phyloP scores from a whole-genome alignment of 1,140 invertebrate genomes.

The Drosophila arizonae region DNA sequence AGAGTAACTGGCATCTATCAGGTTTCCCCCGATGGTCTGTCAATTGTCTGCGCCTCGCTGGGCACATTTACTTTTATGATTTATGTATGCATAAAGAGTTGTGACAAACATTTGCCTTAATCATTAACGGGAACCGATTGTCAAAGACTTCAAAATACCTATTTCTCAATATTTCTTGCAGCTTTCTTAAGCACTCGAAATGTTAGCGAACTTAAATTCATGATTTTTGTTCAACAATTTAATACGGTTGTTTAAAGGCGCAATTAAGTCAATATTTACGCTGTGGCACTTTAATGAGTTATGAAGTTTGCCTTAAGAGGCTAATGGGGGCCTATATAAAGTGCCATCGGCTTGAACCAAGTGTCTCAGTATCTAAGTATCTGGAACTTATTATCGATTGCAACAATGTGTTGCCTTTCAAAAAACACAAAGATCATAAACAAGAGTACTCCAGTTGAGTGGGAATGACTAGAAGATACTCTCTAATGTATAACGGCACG shows the following conservation, averaged over 20 bases:
- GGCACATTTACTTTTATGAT: constrained; percentile 67
- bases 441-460: not conserved
- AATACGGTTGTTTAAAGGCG: constrained; percentile 22
- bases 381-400: constrained; percentile 28
- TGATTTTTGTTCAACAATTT: constrained; percentile 64
- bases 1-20: constrained; percentile 57
- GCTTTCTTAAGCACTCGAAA: constrained; percentile 48
- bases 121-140: constrained; percentile 53
- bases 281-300: constrained; percentile 50
- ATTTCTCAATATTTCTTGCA: constrained; percentile 8
- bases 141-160: not conserved
- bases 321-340: constrained; percentile 47
- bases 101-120: constrained; percentile 45
- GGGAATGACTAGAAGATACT: not conserved
- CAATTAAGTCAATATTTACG: constrained; percentile 60
- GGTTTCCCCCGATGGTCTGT: constrained; percentile 67
- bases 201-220: constrained; percentile 44
- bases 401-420: constrained; percentile 67
- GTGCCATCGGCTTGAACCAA: constrained; percentile 37
- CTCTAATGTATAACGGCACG: not conserved
- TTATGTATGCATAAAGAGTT: constrained; percentile 50
- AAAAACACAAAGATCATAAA: constrained; percentile 24
- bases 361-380: constrained; percentile 44
- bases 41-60: constrained; percentile 59
- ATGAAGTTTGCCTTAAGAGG: constrained; percentile 50